Percentiles rank a stretch among this genome's conserved stretches.
Conservation (phyloP, 2,888 invertebrate species). For the Tetranychus piercei region DNA sequence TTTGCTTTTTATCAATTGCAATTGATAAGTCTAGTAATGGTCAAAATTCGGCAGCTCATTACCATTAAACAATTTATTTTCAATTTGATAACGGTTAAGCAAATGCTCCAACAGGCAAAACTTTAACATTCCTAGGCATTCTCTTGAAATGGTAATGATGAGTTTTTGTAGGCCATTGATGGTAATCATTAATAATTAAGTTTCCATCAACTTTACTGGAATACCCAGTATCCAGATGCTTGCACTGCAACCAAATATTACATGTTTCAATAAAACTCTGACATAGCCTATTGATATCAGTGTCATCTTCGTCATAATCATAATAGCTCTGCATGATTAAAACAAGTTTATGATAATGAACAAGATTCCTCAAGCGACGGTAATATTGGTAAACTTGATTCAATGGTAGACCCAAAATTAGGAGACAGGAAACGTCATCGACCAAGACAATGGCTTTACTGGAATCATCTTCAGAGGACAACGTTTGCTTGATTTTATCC, state of each 20-base stretch:
- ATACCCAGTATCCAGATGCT: background rate
- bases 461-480: background rate
- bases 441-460: background rate
- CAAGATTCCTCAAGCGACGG: background rate
- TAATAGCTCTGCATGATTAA: background rate
- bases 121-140: background rate
- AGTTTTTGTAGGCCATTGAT: background rate
- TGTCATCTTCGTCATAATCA: constrained; percentile 4
- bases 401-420: background rate
- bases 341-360: background rate
- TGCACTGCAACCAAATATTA: background rate
- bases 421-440: background rate
- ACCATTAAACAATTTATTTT: no score
- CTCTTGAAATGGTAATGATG: background rate
- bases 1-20: no score
- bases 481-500: background rate
- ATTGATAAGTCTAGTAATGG: no score
- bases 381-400: background rate
- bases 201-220: background rate
- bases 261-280: background rate
- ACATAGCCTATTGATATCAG: background rate
- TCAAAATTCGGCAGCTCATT: no score
- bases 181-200: background rate
- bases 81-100: background rate
- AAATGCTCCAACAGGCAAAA: background rate